Conservation (phyloP, 2,113 vertebrate genomes). For the Aegypius monachus region DNA sequence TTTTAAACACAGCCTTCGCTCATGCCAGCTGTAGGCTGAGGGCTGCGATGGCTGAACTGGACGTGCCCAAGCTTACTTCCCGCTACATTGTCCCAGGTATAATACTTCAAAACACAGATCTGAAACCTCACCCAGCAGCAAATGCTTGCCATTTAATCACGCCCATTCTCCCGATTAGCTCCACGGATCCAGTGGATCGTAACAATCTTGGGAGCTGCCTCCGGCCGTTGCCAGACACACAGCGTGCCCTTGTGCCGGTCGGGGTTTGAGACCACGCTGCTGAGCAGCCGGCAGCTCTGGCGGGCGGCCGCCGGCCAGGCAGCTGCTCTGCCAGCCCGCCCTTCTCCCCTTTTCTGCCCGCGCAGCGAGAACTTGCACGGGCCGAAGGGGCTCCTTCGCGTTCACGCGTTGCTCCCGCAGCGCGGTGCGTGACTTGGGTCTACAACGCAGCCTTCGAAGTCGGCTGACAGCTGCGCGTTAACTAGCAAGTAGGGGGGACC, state of each 20-base stretch:
- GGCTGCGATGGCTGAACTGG: neutral
- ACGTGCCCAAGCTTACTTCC: neutral
- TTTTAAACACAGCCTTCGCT: neutral
- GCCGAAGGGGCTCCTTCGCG: neutral
- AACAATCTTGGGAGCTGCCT: neutral
- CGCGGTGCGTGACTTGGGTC: rapidly evolving
- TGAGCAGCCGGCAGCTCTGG: neutral
- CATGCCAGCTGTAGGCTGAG: neutral
- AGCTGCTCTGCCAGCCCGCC: neutral
- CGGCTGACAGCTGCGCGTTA: rapidly evolving
- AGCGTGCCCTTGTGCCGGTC: neutral
- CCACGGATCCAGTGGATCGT: rapidly evolving
- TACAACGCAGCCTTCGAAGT: rapidly evolving
- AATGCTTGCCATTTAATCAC: neutral
- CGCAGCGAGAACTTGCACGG: neutral
- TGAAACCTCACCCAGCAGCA: neutral
- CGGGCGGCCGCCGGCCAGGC: neutral
- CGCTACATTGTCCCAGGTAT: neutral
- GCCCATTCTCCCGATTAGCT: neutral
- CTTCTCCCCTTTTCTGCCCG: neutral
- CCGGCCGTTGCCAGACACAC: neutral
- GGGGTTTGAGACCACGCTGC: neutral
- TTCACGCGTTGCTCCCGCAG: neutral
- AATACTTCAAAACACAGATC: neutral
- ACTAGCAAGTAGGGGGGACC: rapidly evolving